These are phyloP conservation scores for Anolis sagrei DNA, from an alignment of 2,113 vertebrate species.

Conservation along the genomic window DNA sequence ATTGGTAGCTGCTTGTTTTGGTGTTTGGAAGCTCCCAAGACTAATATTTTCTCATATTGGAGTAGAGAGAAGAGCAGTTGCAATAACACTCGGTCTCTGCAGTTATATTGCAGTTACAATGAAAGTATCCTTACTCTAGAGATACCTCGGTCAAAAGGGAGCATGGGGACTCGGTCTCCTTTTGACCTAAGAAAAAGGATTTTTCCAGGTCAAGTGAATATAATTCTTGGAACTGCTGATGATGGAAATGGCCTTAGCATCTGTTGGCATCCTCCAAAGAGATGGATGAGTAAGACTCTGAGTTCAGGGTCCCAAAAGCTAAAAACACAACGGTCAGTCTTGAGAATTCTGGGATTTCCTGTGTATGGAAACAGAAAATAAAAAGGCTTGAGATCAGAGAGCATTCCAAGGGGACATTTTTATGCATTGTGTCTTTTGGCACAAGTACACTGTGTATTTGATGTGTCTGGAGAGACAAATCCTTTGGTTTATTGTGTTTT, in stretches of 20 bases:
- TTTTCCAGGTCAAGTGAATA: constrained; percentile 12
- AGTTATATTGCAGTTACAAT: neutral
- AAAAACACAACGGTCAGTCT: constrained; percentile 10
- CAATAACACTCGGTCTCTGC: neutral
- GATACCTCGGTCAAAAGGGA: constrained; percentile 21
- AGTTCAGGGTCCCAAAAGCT: neutral
- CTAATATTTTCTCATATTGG: constrained; percentile 6
- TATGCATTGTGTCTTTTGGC: neutral
- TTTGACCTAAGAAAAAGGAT: constrained; percentile 17
- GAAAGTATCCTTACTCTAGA: constrained; percentile 1
- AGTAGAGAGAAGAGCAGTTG: neutral
- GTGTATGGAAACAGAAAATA: neutral
- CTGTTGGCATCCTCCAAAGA: constrained; percentile 14
- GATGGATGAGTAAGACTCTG: neutral
- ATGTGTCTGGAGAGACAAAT: neutral
- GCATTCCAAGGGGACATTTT: neutral
- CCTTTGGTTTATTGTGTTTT: neutral
- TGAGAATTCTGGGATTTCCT: constrained; percentile 26
- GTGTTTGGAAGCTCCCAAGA: neutral
- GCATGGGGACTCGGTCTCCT: constrained; percentile 16
- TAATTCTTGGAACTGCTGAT: constrained; percentile 16
- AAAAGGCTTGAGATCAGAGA: neutral
- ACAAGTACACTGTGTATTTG: neutral
- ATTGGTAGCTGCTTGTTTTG: neutral
- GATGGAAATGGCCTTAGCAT: neutral